phyloP scores from a whole-genome alignment of 2,113 vertebrate genomes.

The Lampris megalopsis region DNA sequence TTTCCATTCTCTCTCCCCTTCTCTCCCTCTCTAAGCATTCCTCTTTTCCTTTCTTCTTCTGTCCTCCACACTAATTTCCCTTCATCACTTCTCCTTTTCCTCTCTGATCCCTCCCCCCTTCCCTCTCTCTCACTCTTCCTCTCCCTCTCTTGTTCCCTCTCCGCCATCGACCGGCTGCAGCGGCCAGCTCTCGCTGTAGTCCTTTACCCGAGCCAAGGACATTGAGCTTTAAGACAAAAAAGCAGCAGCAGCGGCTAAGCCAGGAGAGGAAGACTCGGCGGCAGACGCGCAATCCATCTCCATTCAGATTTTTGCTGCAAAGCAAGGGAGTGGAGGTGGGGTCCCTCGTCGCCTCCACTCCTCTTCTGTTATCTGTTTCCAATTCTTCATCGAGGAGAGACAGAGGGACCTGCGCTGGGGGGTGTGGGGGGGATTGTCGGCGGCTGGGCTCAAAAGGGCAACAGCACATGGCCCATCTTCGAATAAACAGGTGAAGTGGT shows the following conservation, averaged over 20 bases:
- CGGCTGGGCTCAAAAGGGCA: conserved; percentile 48
- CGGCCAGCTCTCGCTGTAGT: conserved; percentile 26
- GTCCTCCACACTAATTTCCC: not conserved
- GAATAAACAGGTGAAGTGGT: conserved; percentile 46
- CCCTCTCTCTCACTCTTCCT: conserved; percentile 38
- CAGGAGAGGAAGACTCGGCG: conserved; percentile 49
- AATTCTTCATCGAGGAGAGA: conserved; percentile 64
- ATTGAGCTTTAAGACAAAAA: conserved; percentile 57
- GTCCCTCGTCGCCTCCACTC: conserved; percentile 35
- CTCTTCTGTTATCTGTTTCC: conserved; percentile 74
- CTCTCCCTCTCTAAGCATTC: not conserved
- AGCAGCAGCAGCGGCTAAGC: conserved; percentile 34
- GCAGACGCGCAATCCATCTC: conserved; percentile 61
- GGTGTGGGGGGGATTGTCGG: not conserved
- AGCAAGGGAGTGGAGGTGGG: conserved; percentile 36
- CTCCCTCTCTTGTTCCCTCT: not conserved
- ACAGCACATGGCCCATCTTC: conserved; percentile 36
- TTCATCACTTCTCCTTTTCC: not conserved
- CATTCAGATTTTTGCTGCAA: conserved; percentile 61
- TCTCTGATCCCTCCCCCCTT: conserved; percentile 31
- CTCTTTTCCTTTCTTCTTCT: not conserved
- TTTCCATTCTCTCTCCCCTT: conserved; percentile 48
- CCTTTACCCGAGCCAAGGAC: conserved; percentile 60
- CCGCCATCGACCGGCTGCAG: conserved; percentile 48
- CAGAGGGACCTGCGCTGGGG: conserved; percentile 35